phyloP scores from a whole-genome alignment of 2,888 invertebrate species.

The Amiota mariae region DNA sequence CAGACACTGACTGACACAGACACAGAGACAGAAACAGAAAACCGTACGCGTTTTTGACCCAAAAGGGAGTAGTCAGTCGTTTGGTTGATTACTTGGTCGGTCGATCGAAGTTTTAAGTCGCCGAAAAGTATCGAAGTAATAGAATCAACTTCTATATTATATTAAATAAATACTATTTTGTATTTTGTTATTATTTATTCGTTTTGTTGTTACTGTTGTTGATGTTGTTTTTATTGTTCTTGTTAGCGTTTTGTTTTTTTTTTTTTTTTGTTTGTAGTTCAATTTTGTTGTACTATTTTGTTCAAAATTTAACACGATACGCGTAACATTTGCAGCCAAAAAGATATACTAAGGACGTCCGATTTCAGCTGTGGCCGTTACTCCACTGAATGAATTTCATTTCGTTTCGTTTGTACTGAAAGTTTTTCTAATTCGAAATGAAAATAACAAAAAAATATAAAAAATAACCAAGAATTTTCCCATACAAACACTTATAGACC shows the following conservation, averaged over 20 bases:
- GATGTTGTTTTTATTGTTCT: neutral
- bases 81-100: too few relatives aligned
- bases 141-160: neutral
- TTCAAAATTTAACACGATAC: constrained; percentile 11
- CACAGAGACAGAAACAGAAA: neutral
- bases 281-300: constrained; percentile 13
- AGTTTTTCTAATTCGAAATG: constrained; percentile 8
- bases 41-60: constrained; percentile 3
- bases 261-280: constrained; percentile 19
- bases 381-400: constrained; percentile 59
- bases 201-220: neutral
- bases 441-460: neutral
- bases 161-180: neutral
- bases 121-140: neutral
- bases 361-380: constrained; percentile 70
- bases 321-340: neutral
- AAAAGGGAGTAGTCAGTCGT: neutral
- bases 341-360: constrained; percentile 56
- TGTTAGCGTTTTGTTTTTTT: neutral
- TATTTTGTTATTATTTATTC: neutral
- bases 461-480: constrained; percentile 14
- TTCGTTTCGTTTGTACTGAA: constrained; percentile 15
- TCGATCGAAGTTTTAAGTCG: too few relatives aligned
- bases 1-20: neutral
- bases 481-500: constrained; percentile 14